These are phyloP conservation scores for Punctoribates punctum DNA, from an alignment of 2,888 invertebrate species.

Conservation along the genomic window DNA sequence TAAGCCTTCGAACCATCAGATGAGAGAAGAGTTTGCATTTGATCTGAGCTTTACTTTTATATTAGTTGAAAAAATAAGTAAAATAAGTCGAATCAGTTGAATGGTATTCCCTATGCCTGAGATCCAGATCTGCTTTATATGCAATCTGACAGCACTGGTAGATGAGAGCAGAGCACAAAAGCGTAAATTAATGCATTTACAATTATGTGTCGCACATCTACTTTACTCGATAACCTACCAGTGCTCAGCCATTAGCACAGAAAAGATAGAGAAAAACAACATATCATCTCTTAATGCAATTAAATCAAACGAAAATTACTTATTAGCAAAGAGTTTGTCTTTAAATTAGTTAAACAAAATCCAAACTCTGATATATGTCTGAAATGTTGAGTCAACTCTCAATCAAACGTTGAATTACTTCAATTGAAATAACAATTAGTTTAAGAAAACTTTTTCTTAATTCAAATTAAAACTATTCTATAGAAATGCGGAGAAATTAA, in stretches of 20 bases:
- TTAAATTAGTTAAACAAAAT: neutral
- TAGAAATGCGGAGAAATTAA: neutral
- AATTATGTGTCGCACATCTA: neutral
- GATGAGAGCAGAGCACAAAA: conserved; percentile 5
- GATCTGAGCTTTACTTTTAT: neutral
- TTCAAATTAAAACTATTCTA: neutral
- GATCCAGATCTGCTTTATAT: conserved; percentile 15
- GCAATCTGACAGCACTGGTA: conserved; percentile 22
- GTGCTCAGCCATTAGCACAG: neutral
- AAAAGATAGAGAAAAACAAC: neutral
- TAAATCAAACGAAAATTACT: neutral
- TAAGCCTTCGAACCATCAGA: conserved; percentile 1
- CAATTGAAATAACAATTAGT: neutral
- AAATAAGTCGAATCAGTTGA: neutral
- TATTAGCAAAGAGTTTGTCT: conserved; percentile 4
- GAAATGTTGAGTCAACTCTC: neutral
- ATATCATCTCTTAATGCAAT: conserved; percentile 32
- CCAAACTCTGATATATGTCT: neutral
- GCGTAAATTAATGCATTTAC: conserved; percentile 23
- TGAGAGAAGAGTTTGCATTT: neutral
- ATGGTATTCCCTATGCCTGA: neutral
- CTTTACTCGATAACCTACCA: neutral
- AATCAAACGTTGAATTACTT: neutral
- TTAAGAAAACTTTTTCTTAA: neutral
- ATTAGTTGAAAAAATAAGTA: conserved; percentile 11